Percentiles rank a stretch among this genome's conserved stretches.
Evolutionary conservation across 2,888 invertebrate genomes (phyloP).

Genomic region (Caenorhabditis sp.): DNA sequence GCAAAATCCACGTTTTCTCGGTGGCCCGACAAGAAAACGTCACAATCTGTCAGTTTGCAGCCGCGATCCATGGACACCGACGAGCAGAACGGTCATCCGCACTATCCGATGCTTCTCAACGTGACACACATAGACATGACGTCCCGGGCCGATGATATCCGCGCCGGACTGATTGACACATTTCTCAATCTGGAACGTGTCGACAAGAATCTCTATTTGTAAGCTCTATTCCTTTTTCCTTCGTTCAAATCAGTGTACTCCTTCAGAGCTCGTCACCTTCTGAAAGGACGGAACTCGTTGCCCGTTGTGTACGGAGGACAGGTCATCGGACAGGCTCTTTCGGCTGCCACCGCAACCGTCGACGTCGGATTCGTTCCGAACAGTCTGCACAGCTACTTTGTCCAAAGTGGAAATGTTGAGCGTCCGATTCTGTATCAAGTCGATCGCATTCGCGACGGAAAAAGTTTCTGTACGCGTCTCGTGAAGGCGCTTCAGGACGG

Average conservation of each 20-base stretch:
- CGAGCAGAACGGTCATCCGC: slow-evolving; percentile 31
- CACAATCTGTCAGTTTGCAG: background rate
- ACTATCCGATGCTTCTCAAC: slow-evolving; percentile 58
- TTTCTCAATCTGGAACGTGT: slow-evolving; percentile 70
- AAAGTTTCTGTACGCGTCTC: slow-evolving; percentile 79
- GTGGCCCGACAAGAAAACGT: too few species aligned
- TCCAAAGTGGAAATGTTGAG: slow-evolving; percentile 76
- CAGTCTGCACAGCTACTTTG: slow-evolving; percentile 80
- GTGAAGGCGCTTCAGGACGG: slow-evolving; percentile 81
- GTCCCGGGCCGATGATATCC: slow-evolving; percentile 65
- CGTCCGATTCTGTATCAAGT: slow-evolving; percentile 80
- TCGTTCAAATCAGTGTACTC: too few species aligned
- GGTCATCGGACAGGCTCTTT: slow-evolving; percentile 78
- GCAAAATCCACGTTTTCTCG: background rate
- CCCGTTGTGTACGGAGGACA: slow-evolving; percentile 80
- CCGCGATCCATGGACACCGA: slow-evolving; percentile 48
- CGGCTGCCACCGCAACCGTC: slow-evolving; percentile 80
- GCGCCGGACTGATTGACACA: slow-evolving; percentile 70
- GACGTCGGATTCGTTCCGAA: slow-evolving; percentile 79
- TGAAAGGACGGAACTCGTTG: slow-evolving; percentile 71
- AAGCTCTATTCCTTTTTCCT: slow-evolving; percentile 32
- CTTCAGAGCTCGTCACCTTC: slow-evolving; percentile 72
- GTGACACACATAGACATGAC: slow-evolving; percentile 63
- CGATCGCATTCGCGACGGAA: slow-evolving; percentile 80
- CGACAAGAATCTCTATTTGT: slow-evolving; percentile 72